A percentile compares a stretch with the other conserved stretches of the same genome.
Evolutionary conservation across 2,888 invertebrate species (phyloP).

Genomic region (Xestia rhomboidea): DNA sequence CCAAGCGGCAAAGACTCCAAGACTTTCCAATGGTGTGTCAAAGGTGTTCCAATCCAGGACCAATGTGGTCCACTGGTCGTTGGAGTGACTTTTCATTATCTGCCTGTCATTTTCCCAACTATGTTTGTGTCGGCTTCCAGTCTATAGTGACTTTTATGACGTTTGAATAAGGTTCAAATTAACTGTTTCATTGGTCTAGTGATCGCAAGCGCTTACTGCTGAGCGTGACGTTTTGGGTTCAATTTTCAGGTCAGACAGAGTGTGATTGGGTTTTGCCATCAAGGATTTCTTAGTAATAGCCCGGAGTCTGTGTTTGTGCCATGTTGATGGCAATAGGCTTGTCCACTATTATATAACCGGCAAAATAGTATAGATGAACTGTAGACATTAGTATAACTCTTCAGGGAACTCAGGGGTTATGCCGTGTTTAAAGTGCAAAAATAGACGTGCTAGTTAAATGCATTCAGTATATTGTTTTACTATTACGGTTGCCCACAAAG

Average conservation of each 20-base stretch:
- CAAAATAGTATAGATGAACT: background rate
- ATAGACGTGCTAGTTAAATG: background rate
- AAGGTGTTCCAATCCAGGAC: background rate
- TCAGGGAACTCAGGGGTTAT: background rate
- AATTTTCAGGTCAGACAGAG: background rate
- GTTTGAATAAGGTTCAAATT: background rate
- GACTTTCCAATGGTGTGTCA: too few species aligned
- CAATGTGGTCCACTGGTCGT: background rate
- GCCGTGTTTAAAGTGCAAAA: background rate
- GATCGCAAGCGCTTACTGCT: background rate
- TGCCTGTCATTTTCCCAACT: too few species aligned
- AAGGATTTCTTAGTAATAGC: background rate
- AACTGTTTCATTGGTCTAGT: background rate
- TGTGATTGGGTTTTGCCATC: background rate
- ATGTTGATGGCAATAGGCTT: background rate
- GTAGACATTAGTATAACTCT: background rate
- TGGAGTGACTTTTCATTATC: too few species aligned
- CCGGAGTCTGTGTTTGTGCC: background rate
- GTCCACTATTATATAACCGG: background rate
- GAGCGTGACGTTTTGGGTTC: background rate
- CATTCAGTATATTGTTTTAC: constrained; percentile 15
- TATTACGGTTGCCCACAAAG: constrained; percentile 13
- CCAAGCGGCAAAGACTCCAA: too few species aligned
- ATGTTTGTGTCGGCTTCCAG: too few species aligned
- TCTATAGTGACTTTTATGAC: background rate